Evolutionary conservation across 1,140 invertebrate genomes (phyloP).

Genomic region (Pygmarrhopalites habei): DNA sequence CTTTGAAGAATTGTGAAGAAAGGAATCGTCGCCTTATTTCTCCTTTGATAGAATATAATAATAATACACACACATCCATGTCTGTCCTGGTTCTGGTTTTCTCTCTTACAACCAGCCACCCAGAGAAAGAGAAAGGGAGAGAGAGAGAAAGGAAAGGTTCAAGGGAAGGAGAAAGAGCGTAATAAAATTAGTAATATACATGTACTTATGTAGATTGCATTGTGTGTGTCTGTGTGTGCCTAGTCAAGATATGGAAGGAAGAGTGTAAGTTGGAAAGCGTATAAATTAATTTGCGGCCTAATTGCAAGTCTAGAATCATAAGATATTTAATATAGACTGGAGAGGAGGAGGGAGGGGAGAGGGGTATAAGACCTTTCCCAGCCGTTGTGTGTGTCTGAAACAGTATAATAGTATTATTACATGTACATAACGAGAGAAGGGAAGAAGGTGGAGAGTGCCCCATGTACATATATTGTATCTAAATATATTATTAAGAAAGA

Average conservation of each 20-base stretch:
- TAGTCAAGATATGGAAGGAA: constrained; percentile 2
- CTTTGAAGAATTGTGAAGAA: too few species aligned
- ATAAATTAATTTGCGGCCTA: constrained; percentile 41
- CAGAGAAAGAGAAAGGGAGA: neutral
- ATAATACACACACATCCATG: too few species aligned
- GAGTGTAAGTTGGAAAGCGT: constrained; percentile 18
- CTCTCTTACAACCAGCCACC: neutral
- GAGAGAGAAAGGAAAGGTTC: neutral
- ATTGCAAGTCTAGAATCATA: constrained; percentile 38
- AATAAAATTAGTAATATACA: constrained; percentile 10
- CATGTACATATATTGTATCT: too few species aligned
- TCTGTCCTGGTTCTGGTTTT: neutral
- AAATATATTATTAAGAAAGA: too few species aligned
- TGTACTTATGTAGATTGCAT: neutral
- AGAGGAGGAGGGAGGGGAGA: too few species aligned
- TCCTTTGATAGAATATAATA: too few species aligned
- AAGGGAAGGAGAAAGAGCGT: neutral
- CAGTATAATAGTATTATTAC: too few species aligned
- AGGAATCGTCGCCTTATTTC: neutral
- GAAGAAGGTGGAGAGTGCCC: constrained; percentile 1
- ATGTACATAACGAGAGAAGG: neutral
- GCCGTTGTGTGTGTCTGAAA: too few species aligned
- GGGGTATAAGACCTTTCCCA: constrained; percentile 20
- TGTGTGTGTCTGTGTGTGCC: constrained; percentile 1
- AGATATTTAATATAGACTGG: constrained; percentile 40